A percentile compares a stretch with the other conserved stretches of the same genome.
Conservation (phyloP, 2,797 vertebrate genomes). For the Petrocephalus sullivani region DNA sequence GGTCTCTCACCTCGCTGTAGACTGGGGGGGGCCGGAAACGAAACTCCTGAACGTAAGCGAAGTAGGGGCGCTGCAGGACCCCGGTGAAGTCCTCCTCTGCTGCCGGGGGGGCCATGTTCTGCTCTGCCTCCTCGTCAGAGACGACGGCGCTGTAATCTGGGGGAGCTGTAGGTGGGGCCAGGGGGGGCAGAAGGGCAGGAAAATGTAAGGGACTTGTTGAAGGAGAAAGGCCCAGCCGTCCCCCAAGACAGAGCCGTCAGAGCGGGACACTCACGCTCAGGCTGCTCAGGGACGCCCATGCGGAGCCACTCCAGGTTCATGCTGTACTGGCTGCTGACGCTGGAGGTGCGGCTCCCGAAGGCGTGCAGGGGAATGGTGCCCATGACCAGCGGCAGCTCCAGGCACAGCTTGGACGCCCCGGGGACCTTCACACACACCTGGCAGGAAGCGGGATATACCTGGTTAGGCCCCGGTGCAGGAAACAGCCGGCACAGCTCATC, state of each 20-base stretch:
- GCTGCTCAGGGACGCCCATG: slow-evolving; percentile 72
- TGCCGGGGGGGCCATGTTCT: slow-evolving; percentile 40
- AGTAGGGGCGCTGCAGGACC: slow-evolving; percentile 72
- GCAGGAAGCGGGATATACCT: neutral
- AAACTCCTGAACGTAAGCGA: slow-evolving; percentile 88
- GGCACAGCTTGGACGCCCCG: slow-evolving; percentile 81
- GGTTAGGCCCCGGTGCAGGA: neutral
- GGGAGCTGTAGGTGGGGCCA: slow-evolving; percentile 64
- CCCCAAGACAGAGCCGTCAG: slow-evolving; percentile 27
- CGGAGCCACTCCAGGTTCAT: slow-evolving; percentile 81
- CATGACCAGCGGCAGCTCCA: slow-evolving; percentile 88
- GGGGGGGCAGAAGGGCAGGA: neutral
- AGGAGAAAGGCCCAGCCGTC: slow-evolving; percentile 17
- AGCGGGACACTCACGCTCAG: slow-evolving; percentile 72
- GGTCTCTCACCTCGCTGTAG: slow-evolving; percentile 78
- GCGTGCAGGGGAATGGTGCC: slow-evolving; percentile 90
- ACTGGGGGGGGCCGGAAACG: slow-evolving; percentile 85
- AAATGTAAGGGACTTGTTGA: slow-evolving; percentile 4
- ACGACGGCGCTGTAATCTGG: slow-evolving; percentile 85
- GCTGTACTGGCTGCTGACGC: slow-evolving; percentile 85
- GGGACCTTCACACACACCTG: slow-evolving; percentile 93
- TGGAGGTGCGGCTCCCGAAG: slow-evolving; percentile 83
- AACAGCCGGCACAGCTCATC: neutral
- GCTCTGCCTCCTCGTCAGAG: slow-evolving; percentile 61
- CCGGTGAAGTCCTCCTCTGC: slow-evolving; percentile 58